Evolutionary conservation across 1,140 invertebrate genomes (phyloP).

Genomic region (Pseudachorutes palmiensis): DNA sequence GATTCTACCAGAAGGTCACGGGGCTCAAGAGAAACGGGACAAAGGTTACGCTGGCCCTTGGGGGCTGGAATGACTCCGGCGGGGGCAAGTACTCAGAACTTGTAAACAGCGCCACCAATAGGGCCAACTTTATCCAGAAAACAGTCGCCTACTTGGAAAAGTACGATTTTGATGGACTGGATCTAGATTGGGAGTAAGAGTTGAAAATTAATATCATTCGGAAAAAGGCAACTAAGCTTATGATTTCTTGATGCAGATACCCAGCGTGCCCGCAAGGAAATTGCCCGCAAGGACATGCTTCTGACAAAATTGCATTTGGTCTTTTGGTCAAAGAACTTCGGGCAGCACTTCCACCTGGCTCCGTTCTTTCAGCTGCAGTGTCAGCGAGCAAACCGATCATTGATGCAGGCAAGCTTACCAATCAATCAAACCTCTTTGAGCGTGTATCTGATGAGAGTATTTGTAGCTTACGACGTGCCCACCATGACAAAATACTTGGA

Average conservation of each 20-base stretch:
- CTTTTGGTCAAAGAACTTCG: constrained; percentile 63
- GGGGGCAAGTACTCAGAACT: constrained; percentile 47
- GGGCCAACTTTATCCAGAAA: constrained; percentile 42
- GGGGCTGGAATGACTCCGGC: constrained; percentile 46
- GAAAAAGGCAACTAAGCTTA: background rate
- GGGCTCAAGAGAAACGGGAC: constrained; percentile 49
- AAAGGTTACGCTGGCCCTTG: constrained; percentile 48
- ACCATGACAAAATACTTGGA: constrained; percentile 61
- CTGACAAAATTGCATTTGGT: constrained; percentile 57
- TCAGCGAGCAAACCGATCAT: constrained; percentile 51
- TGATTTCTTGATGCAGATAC: constrained; percentile 38
- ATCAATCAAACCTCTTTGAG: too few species aligned
- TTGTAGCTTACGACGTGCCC: constrained; percentile 71
- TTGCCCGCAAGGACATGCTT: constrained; percentile 51
- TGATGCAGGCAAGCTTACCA: constrained; percentile 41
- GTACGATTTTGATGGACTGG: constrained; percentile 46
- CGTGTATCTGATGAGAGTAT: too few species aligned
- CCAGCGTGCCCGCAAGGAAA: constrained; percentile 60
- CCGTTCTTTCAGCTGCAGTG: constrained; percentile 51
- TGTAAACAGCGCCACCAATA: constrained; percentile 41
- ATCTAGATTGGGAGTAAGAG: constrained; percentile 47
- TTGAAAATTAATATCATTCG: background rate
- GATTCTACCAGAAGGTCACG: constrained; percentile 57
- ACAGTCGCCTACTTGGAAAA: constrained; percentile 43
- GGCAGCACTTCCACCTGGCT: constrained; percentile 60